These are phyloP conservation scores for Dissostichus mawsoni DNA, from an alignment of 2,113 vertebrate genomes.

Conservation along the genomic window DNA sequence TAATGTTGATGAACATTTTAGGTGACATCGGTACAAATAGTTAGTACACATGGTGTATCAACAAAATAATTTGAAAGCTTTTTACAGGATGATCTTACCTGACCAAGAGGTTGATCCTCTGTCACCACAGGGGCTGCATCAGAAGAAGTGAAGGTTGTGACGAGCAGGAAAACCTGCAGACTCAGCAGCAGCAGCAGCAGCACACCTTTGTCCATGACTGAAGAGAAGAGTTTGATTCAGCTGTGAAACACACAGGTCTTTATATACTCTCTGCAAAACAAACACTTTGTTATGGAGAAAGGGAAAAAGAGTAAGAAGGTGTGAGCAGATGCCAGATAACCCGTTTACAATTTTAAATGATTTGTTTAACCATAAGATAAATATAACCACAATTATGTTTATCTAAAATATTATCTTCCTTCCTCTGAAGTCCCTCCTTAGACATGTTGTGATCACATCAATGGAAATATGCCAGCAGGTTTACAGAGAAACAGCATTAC, in stretches of 20 bases:
- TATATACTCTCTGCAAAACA: constrained; percentile 33
- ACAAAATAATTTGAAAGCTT: background rate
- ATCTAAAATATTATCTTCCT: background rate
- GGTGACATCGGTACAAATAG: no score
- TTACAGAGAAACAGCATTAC: background rate
- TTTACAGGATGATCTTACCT: constrained; percentile 5
- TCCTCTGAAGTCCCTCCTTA: background rate
- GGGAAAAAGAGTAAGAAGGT: background rate
- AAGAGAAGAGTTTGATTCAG: background rate
- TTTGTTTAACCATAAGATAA: background rate
- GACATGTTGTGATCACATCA: background rate
- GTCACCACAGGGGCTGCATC: background rate
- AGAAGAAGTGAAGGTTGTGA: constrained; percentile 27
- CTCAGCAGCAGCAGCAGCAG: constrained; percentile 55
- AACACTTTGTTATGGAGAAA: background rate
- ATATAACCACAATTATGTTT: background rate
- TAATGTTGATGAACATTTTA: no score
- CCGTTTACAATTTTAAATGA: background rate
- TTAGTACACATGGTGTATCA: no score
- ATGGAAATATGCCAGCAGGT: background rate
- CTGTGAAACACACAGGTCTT: constrained; percentile 5
- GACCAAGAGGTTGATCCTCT: background rate
- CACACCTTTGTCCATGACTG: constrained; percentile 44
- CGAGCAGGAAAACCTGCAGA: constrained; percentile 62
- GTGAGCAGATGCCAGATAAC: background rate